A percentile compares a stretch with the other conserved stretches of the same genome.
Evolutionary conservation across 92 coral and sea anemone genomes (phyloP).

Genomic region (Paramuricea clavata): DNA sequence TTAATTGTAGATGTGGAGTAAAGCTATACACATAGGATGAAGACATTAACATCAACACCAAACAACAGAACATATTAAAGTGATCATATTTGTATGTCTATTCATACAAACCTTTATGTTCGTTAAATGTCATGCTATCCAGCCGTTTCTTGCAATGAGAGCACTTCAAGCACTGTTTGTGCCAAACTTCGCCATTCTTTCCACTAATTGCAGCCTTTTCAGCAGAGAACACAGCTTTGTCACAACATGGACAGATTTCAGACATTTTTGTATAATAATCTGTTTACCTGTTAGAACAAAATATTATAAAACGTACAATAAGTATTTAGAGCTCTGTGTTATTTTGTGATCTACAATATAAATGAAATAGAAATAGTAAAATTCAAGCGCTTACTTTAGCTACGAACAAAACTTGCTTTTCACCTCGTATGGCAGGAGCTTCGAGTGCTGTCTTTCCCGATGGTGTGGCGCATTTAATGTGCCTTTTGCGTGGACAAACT

Average conservation of each 20-base stretch:
- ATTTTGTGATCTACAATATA: background rate
- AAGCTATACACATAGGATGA: background rate
- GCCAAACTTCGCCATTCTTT: constrained; percentile 70
- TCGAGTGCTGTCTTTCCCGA: constrained; percentile 3
- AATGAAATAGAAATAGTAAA: background rate
- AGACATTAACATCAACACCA: background rate
- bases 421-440: background rate
- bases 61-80: background rate
- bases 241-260: constrained; percentile 72
- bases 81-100: background rate
- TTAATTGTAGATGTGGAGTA: background rate
- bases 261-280: constrained; percentile 5
- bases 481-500: background rate
- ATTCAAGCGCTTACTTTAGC: background rate
- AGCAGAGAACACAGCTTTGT: constrained; percentile 69
- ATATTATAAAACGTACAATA: background rate
- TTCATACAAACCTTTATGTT: constrained; percentile 58
- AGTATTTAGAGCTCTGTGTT: background rate
- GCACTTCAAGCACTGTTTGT: constrained; percentile 77
- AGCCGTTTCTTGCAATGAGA: constrained; percentile 67
- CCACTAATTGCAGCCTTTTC: constrained; percentile 64
- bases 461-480: constrained; percentile 2
- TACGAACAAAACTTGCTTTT: background rate
- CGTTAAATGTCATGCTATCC: constrained; percentile 75
- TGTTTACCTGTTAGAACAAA: background rate